Evolutionary conservation across 2,888 invertebrate genomes (phyloP), one percentile per base, ranked within the genome.

Genomic region (Hypolimnas misippus): DNA sequence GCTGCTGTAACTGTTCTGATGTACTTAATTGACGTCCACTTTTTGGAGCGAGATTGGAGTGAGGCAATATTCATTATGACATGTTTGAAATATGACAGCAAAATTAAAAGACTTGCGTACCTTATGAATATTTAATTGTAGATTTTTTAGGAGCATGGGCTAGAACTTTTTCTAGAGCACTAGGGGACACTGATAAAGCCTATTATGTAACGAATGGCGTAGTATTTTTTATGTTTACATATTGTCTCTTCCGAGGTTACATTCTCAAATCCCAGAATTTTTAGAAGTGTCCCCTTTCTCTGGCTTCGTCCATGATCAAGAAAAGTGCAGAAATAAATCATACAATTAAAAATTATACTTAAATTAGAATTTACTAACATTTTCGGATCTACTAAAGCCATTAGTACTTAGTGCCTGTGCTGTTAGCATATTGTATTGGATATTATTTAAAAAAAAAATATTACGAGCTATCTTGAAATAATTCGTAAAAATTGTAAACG

Each of bases 1-100:
- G 72, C 82, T 96, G 66, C 69, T 87, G 70, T 89, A 82, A 73
- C 42, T 2, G 19, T 4, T 44, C 12, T 10, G 25, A 19, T 35
- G 29, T 60, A 54, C 35, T 60, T 54, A 54, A 25, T 42, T 53
- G 57, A 54, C 59, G 60, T 66, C 63, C 56, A 58, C 40, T 35
- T 54, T 14, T 38, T 25, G 16, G 51, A 16, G 50, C 19, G 44
- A 31, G n/a, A 29, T 21, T 38, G 40, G 10, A 12, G 17, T n/a
- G 4, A 16, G 8, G 51, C 51, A 31, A 31, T 8, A 17, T 17
- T 6, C n/a, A 16, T 14, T 8, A 17, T 25, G 49, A 25, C 21
- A 21, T 21, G 14, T 29, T 16, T 25, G 14, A 49, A 49, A 5
- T 21, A 14, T 12, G 50, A 10, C 3, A 12, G 17, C n/a, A n/a